Evolutionary conservation across 2,888 invertebrate genomes (phyloP), one percentile per base, ranked within the genome.

Genomic region (Epicampocera succincta): DNA sequence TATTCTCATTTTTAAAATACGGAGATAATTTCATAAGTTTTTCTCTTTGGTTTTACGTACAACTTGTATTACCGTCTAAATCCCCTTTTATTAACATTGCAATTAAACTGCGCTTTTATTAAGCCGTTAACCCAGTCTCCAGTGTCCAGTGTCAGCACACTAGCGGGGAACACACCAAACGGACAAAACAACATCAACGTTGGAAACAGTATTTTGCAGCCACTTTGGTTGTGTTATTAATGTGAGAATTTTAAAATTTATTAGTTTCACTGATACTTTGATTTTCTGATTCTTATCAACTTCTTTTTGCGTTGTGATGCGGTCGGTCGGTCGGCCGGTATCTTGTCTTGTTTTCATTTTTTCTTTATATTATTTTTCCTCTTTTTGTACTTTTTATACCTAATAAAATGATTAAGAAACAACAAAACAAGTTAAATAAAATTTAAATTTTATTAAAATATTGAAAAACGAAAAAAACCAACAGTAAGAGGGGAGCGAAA

Each of bases 201-300:
- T 74, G 65, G 56, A 69, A 76, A 61, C 52, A 76, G 72, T 54
- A 66, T 79, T 66, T 73, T 79, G 72, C 77, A 78, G 69, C 83
- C 83, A 80, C 77, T 78, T 83, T 80, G 78, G 73, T 78, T 72
- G 63, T 79, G 85, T 87, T 87, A 88, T 87, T 87, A 87, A 87
- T 87, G 87, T 88, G 87, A 87, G 87, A 88, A 87, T 84, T 86
- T 87, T 87, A 80, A 86, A 87, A 88, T 88, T 88, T 87, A 87
- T 88, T 85, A 84, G 80, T 85, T 85, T 85, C 83, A 83, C 78
- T 80, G 80, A 74, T 81, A 73, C 77, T 80, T 84, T 82, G 77
- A 80, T 84, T 83, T 80, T 81, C 71, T 81, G 75, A 81, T 83
- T 83, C 50, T 78, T 82, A 80, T 82, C 73, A 82, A 66, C 68